Evolutionary conservation across 1,140 invertebrate species (phyloP).

Genomic region (Atta texana): DNA sequence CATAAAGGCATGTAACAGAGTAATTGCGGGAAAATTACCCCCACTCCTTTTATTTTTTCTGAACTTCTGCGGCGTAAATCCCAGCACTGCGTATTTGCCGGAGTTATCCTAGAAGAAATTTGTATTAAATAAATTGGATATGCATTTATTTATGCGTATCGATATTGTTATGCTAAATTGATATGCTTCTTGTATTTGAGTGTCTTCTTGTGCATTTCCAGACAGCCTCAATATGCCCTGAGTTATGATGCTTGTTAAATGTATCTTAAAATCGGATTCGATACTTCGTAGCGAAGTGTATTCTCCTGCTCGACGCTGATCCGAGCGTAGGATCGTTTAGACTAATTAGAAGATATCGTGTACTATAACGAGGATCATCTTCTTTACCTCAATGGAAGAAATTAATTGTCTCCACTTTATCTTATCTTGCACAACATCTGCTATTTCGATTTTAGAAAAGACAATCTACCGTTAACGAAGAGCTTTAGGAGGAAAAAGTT

Average conservation of each 20-base stretch:
- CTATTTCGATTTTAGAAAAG: constrained; percentile 42
- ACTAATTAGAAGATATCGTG: constrained; percentile 73
- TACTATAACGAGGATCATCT: constrained; percentile 45
- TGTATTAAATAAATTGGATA: background rate
- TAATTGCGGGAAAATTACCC: no score
- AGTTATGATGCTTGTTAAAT: constrained; percentile 70
- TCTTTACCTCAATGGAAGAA: constrained; percentile 60
- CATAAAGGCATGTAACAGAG: no score
- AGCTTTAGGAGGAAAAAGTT: background rate
- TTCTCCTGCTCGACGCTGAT: constrained; percentile 6
- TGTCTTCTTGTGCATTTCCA: constrained; percentile 4
- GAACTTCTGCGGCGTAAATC: no score
- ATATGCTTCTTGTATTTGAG: background rate
- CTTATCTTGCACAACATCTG: constrained; percentile 64
- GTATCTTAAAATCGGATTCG: constrained; percentile 64
- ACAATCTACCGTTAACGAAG: constrained; percentile 16
- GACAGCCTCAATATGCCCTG: background rate
- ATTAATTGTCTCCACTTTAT: constrained; percentile 65
- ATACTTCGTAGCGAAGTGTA: constrained; percentile 27
- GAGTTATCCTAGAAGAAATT: background rate
- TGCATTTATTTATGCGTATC: background rate
- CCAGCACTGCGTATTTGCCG: no score
- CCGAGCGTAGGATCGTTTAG: constrained; percentile 36
- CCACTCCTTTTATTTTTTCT: no score
- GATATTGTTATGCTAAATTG: constrained; percentile 8